phyloP scores from a whole-genome alignment of 2,888 invertebrate species.

The Lamproptera curius region DNA sequence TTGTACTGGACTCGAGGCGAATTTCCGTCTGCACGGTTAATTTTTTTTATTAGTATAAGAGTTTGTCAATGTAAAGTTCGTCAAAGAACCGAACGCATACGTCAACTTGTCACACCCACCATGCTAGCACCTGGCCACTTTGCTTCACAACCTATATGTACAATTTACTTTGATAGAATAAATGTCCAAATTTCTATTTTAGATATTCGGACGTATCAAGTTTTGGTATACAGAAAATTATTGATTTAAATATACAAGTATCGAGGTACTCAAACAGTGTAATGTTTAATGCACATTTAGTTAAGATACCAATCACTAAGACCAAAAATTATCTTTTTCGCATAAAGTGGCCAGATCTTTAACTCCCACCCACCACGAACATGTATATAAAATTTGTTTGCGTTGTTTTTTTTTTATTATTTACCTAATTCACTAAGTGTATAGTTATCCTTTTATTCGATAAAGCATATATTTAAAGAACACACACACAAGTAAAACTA shows the following conservation, averaged over 20 bases:
- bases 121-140: slow-evolving; percentile 70
- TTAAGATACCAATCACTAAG: slow-evolving; percentile 38
- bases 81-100: slow-evolving; percentile 7
- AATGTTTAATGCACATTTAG: slow-evolving; percentile 3
- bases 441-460: slow-evolving; percentile 30
- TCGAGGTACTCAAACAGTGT: too few species aligned
- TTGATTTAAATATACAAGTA: too few species aligned
- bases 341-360: slow-evolving; percentile 59
- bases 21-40: slow-evolving; percentile 8
- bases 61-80: slow-evolving; percentile 7
- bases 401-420: slow-evolving; percentile 49
- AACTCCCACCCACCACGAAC: slow-evolving; percentile 66
- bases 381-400: slow-evolving; percentile 59
- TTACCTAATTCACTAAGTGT: slow-evolving; percentile 47
- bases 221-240: too few species aligned
- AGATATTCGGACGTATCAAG: too few species aligned
- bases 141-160: slow-evolving; percentile 31
- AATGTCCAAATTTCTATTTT: too few species aligned
- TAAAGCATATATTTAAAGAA: slow-evolving; percentile 13
- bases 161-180: too few species aligned
- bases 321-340: slow-evolving; percentile 44
- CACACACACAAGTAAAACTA: slow-evolving; percentile 4
- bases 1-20: background rate
- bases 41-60: slow-evolving; percentile 7
- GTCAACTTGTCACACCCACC: slow-evolving; percentile 48